These are phyloP conservation scores for Orthosia gothica DNA, from an alignment of 2,888 invertebrate genomes.

Conservation along the genomic window DNA sequence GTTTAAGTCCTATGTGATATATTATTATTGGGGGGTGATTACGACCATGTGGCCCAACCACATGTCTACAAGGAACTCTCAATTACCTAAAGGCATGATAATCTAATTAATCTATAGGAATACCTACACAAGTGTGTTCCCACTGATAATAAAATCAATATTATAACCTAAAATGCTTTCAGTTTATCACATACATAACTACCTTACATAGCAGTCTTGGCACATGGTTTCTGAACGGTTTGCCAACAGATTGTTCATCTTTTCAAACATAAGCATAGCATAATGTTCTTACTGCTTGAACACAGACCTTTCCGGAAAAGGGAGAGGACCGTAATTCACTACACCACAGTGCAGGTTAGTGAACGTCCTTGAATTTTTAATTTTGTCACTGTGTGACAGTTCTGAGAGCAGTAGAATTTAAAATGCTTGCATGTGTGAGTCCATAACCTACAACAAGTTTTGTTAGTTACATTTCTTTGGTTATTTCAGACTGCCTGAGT, in stretches of 20 bases:
- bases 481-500: not conserved
- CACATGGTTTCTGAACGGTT: not conserved
- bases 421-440: too few species aligned
- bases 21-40: too few species aligned
- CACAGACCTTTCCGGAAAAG: not conserved
- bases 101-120: conserved; percentile 34
- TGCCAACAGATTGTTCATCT: too few species aligned
- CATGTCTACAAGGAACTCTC: not conserved
- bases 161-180: not conserved
- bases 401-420: too few species aligned
- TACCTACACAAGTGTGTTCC: conserved; percentile 6
- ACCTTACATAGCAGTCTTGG: too few species aligned
- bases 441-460: too few species aligned
- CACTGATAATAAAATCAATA: conserved; percentile 37
- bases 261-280: too few species aligned
- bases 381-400: too few species aligned
- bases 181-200: not conserved
- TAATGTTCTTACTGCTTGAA: not conserved
- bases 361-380: not conserved
- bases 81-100: conserved; percentile 19
- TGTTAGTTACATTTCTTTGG: not conserved
- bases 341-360: not conserved
- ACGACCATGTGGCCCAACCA: conserved; percentile 1
- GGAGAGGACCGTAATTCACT: not conserved
- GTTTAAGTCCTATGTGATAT: too few species aligned